Base-by-base conservation (phyloP, 2,113 vertebrate species). In the Regulus satrapa region DNA sequence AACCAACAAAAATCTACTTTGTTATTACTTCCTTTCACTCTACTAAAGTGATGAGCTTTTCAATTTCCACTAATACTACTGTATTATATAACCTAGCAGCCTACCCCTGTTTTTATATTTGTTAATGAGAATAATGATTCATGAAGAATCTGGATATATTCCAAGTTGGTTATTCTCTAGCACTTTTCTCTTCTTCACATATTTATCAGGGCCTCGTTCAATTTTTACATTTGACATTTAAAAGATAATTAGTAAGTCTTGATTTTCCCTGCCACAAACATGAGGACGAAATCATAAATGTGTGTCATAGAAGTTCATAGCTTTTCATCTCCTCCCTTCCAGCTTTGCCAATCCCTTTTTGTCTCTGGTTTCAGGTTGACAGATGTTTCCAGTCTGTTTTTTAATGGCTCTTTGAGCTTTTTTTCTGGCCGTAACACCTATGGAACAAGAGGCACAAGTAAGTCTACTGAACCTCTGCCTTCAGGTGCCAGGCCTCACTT, bases 251-350 rank as follows among this genome's bases (percentile, higher is more conserved):
- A 4, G 0, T 16, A 85, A 77, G 25, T 14, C n/a, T 1, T 55
- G 9, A 51, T 59, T 80, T 74, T 55, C 38, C 26, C 10, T n/a
- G 16, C 4, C 26, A 86, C 9, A 69, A 69, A 62, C 10, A 78
- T 1, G 7, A 90, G 12, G 4, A 3, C 14, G 31, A 72, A 61
- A 34, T 18, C 10, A 0, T 18, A 13, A 1, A 0, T 6, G 48
- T 5, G 10, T 38, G 10, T 13, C 32, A 64, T 0, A 75, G 24
- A 64, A 83, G 69, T 38, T 8, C 32, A 49, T 3, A 3, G 31
- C 8, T 62, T 85, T 69, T 69, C 7, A 62, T n/a, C 51, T 10
- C 6, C 38, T 79, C 24, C 51, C 32, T 63, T 45, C 24, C 25
- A 67, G 40, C 31, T 87, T 9, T 77, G 54, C 24, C 46, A 34